Percentiles rank a stretch among this genome's conserved stretches.
Evolutionary conservation across 2,113 vertebrate species (phyloP).

Genomic region (Bucco capensis): DNA sequence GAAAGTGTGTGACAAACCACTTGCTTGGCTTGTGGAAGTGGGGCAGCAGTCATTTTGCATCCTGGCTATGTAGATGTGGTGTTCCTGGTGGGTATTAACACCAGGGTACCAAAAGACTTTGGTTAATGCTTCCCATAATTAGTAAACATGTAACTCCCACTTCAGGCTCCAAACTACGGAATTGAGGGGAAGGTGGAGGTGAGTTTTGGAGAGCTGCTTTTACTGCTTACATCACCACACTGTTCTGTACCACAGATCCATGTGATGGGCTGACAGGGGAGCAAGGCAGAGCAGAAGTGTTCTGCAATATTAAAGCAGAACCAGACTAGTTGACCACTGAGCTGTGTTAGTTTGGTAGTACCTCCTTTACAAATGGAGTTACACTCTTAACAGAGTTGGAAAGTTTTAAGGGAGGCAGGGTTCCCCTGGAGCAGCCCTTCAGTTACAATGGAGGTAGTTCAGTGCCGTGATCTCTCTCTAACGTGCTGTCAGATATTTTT

Average conservation of each 20-base stretch:
- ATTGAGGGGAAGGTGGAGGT: background rate
- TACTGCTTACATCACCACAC: fast-evolving
- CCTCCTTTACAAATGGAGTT: background rate
- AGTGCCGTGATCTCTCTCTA: background rate
- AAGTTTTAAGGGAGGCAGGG: slow-evolving; percentile 38
- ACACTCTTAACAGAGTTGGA: background rate
- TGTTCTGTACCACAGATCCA: background rate
- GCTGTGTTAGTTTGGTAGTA: background rate
- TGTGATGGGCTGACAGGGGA: background rate
- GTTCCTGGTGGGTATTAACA: background rate
- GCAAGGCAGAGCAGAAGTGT: background rate
- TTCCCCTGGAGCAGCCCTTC: slow-evolving; percentile 14
- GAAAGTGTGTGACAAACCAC: fast-evolving
- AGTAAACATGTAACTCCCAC: fast-evolving
- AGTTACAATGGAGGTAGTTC: background rate
- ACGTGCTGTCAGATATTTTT: slow-evolving; percentile 41
- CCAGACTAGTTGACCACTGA: background rate
- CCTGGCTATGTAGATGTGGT: background rate
- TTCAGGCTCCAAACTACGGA: background rate
- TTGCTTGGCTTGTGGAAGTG: background rate
- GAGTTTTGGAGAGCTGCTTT: background rate
- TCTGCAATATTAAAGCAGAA: background rate
- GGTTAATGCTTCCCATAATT: background rate
- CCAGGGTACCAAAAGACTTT: background rate
- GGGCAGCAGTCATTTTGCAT: background rate